Percentiles rank a stretch among this genome's conserved stretches.
Evolutionary conservation across 2,888 invertebrate species (phyloP).

Genomic region (Rapana venosa): DNA sequence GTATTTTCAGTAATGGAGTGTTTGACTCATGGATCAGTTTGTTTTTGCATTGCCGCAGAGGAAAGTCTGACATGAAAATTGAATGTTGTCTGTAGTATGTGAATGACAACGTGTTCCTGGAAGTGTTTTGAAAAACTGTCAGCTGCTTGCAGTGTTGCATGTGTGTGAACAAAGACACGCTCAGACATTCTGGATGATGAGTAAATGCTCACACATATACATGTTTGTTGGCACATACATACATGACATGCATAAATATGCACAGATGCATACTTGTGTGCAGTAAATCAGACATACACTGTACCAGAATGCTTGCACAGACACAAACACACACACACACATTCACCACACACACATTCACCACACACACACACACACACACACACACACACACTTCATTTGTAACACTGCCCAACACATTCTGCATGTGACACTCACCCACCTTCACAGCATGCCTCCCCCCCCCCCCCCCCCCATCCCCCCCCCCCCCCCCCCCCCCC

Average conservation of each 20-base stretch:
- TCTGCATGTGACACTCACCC: neutral
- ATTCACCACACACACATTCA: constrained; percentile 10
- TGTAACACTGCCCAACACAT: too few species aligned
- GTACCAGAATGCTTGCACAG: neutral
- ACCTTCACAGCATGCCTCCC: neutral
- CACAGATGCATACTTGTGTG: neutral
- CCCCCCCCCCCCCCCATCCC: neutral
- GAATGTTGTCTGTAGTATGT: neutral
- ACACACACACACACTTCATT: neutral
- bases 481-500: neutral
- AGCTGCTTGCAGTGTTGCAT: too few species aligned
- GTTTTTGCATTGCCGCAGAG: too few species aligned
- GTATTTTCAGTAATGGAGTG: too few species aligned
- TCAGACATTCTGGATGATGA: neutral
- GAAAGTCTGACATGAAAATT: too few species aligned
- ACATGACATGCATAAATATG: neutral
- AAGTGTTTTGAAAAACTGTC: too few species aligned
- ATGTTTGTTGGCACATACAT: neutral
- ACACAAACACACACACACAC: constrained; percentile 19
- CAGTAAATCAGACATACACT: neutral
- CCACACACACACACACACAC: constrained; percentile 19
- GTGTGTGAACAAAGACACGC: too few species aligned
- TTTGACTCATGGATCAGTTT: too few species aligned
- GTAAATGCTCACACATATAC: neutral
- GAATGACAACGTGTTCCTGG: too few species aligned